phyloP scores from a whole-genome alignment of 2,888 invertebrate genomes.

The Choristoneura rosaceana region DNA sequence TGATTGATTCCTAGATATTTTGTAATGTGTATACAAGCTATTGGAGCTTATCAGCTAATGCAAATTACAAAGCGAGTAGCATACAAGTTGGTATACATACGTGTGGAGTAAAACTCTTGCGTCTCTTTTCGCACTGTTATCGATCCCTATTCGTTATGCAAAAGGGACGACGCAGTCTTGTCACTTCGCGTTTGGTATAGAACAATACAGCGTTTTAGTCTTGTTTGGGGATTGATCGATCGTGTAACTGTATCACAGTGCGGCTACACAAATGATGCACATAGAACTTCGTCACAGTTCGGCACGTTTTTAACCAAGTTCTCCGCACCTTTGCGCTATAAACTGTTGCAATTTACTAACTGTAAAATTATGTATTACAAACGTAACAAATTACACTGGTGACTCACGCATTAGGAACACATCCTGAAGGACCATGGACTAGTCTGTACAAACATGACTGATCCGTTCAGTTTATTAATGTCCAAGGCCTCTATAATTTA shows the following conservation, averaged over 20 bases:
- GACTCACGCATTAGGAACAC: not conserved
- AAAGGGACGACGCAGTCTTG: too few species aligned
- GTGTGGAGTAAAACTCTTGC: too few species aligned
- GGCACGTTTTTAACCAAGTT: not conserved
- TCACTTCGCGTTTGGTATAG: not conserved
- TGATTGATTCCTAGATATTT: too few species aligned
- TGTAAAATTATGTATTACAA: too few species aligned
- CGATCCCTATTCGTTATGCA: too few species aligned
- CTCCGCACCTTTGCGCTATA: not conserved
- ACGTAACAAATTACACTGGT: not conserved
- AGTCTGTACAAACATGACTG: not conserved
- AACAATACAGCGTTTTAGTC: not conserved
- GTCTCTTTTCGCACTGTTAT: too few species aligned
- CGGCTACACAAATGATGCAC: not conserved
- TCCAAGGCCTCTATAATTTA: not conserved
- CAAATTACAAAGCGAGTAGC: not conserved
- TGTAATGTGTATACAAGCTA: not conserved
- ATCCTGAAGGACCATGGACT: not conserved
- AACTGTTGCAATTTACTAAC: not conserved
- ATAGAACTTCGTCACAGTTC: not conserved
- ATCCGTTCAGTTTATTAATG: not conserved
- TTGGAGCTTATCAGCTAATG: not conserved
- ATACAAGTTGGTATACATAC: too few species aligned
- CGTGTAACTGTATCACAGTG: not conserved
- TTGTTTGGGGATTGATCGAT: not conserved